Conservation (phyloP, 2,113 vertebrate genomes). For the Neoarius graeffei region DNA sequence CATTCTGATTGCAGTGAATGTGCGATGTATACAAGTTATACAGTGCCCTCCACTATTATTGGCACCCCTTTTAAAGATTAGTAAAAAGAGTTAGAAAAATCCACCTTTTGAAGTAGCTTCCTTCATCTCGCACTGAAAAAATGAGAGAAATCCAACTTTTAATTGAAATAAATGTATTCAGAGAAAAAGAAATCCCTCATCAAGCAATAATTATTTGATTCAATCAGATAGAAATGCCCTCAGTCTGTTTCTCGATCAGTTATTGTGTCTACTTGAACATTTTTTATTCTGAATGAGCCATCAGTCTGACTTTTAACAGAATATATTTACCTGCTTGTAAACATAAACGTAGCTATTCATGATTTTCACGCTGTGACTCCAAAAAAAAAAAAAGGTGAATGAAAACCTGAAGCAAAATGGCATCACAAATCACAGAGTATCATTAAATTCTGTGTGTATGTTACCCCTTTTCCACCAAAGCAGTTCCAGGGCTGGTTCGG, state of each 20-base stretch:
- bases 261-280: not conserved
- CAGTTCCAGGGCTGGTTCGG: too few species aligned
- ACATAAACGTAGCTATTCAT: not conserved
- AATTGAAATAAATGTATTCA: too few species aligned
- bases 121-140: too few species aligned
- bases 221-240: not conserved
- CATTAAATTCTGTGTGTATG: not conserved
- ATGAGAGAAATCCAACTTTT: too few species aligned
- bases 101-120: too few species aligned
- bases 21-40: too few species aligned
- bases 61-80: too few species aligned
- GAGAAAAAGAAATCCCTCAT: too few species aligned
- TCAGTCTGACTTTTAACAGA: not conserved
- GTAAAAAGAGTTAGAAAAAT: too few species aligned
- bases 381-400: not conserved
- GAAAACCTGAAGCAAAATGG: not conserved
- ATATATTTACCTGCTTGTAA: not conserved
- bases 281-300: not conserved
- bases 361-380: not conserved
- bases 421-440: conserved; percentile 21
- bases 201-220: too few species aligned
- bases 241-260: not conserved
- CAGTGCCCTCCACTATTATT: too few species aligned
- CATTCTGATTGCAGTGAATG: not conserved
- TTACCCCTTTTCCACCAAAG: too few species aligned